phyloP scores from a whole-genome alignment of 1,140 invertebrate species.

The Tetramorium parvispinum region DNA sequence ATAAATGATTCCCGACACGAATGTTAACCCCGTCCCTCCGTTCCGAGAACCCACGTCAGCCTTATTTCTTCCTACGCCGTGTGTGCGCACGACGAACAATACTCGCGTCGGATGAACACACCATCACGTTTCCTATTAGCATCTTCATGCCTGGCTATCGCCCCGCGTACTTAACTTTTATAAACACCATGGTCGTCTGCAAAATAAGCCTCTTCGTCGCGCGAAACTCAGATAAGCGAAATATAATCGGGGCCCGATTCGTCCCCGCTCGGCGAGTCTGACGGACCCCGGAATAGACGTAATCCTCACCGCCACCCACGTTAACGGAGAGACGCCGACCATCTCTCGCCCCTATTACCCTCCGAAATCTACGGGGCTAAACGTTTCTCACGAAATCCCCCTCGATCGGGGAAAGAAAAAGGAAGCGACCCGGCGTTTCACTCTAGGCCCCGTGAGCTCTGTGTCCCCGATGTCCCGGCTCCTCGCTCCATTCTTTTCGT shows the following conservation, averaged over 20 bases:
- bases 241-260: conserved; percentile 22
- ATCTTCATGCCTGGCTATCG: neutral
- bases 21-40: neutral
- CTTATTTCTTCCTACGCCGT: conserved; percentile 10
- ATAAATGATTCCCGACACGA: conserved; percentile 43
- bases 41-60: conserved; percentile 40
- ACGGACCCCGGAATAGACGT: neutral
- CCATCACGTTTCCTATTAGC: neutral
- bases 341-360: neutral
- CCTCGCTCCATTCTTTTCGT: conserved; percentile 47
- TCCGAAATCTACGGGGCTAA: conserved; percentile 31
- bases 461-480: conserved; percentile 18
- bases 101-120: neutral
- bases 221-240: conserved; percentile 30
- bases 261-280: neutral
- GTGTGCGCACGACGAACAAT: conserved; percentile 17
- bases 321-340: neutral
- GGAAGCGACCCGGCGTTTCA: neutral
- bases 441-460: neutral
- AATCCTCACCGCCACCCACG: conserved; percentile 40
- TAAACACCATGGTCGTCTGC: conserved; percentile 12
- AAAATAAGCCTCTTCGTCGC: conserved; percentile 1
- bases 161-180: neutral
- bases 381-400: conserved; percentile 49
- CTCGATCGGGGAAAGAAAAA: neutral